A percentile compares a stretch with the other conserved stretches of the same genome.
phyloP scores from a whole-genome alignment of 1,140 invertebrate species.

The Samia ricini region DNA sequence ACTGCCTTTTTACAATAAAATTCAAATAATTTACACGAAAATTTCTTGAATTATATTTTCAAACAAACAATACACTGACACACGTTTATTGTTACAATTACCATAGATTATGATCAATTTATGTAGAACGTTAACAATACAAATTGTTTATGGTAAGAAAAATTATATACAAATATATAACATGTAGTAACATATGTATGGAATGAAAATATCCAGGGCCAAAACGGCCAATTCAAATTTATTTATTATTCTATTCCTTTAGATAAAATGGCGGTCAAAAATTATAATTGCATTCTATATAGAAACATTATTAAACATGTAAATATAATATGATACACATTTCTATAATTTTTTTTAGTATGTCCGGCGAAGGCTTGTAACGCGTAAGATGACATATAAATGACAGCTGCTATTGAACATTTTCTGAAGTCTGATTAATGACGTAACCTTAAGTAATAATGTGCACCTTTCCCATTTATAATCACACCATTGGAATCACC shows the following conservation, averaged over 20 bases:
- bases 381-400: too few relatives aligned
- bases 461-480: slow-evolving; percentile 34
- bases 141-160: not conserved
- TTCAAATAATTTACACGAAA: slow-evolving; percentile 11
- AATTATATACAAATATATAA: not conserved
- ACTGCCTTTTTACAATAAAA: slow-evolving; percentile 46
- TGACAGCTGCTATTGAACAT: not conserved
- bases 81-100: too few relatives aligned
- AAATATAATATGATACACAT: too few relatives aligned
- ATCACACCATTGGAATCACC: slow-evolving; percentile 27
- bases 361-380: not conserved
- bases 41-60: not conserved
- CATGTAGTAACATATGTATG: not conserved
- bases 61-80: not conserved
- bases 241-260: too few relatives aligned
- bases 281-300: too few relatives aligned
- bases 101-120: not conserved
- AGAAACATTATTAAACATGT: not conserved
- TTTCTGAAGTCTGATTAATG: not conserved
- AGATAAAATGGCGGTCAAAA: too few relatives aligned
- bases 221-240: not conserved
- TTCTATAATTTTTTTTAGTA: not conserved
- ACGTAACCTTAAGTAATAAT: slow-evolving; percentile 26
- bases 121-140: not conserved
- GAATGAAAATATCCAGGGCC: not conserved